Percentiles rank a stretch among this genome's conserved stretches.
Evolutionary conservation across 1,140 invertebrate genomes (phyloP).

Genomic region (Bombus impatiens): DNA sequence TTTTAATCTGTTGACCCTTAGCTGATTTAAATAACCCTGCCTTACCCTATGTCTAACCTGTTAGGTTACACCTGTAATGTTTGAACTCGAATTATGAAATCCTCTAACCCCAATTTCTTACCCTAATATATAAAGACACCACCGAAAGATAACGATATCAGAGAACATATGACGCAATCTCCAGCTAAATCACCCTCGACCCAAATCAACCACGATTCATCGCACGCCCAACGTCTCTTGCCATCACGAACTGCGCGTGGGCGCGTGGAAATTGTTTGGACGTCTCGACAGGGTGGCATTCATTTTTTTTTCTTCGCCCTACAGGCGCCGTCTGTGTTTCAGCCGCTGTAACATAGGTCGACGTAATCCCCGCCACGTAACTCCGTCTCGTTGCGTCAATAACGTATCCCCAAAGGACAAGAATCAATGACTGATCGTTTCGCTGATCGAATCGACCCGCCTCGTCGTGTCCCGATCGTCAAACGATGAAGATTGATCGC

Average conservation of each 20-base stretch:
- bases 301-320: not conserved
- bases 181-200: not conserved
- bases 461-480: constrained; percentile 31
- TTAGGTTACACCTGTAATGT: no score
- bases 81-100: not conserved
- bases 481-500: constrained; percentile 68
- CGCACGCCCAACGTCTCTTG: not conserved
- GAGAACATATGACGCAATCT: not conserved
- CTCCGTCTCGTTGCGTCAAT: constrained; percentile 9
- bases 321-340: not conserved
- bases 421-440: constrained; percentile 62
- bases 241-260: not conserved
- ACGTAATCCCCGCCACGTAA: constrained; percentile 21
- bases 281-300: not conserved
- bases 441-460: not conserved
- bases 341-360: not conserved
- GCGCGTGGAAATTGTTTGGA: constrained; percentile 31
- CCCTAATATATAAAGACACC: not conserved
- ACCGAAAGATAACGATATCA: not conserved
- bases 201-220: no score
- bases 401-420: constrained; percentile 43
- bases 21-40: not conserved
- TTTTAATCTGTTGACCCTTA: no score
- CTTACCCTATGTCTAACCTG: no score
- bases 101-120: no score